Percentiles rank a stretch among this genome's conserved stretches.
Evolutionary conservation across 2,888 invertebrate species (phyloP).

Genomic region (Pantelozetes paolii): DNA sequence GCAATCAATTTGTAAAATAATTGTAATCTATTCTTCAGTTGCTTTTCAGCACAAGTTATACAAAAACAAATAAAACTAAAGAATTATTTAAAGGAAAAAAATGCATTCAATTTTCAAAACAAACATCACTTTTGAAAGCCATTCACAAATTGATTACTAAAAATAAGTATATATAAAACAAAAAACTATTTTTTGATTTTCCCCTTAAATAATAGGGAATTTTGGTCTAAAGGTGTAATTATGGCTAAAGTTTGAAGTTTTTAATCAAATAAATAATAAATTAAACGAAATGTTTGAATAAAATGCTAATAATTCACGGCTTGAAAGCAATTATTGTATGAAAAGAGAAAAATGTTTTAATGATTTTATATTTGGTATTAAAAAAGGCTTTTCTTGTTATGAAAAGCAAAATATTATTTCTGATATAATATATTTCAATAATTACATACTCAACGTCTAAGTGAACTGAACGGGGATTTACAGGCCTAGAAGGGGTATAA

Average conservation of each 20-base stretch:
- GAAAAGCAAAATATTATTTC: too few species aligned
- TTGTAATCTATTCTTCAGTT: too few species aligned
- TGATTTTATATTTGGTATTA: not conserved
- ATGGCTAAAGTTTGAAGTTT: not conserved
- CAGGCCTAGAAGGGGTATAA: too few species aligned
- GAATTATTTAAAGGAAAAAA: too few species aligned
- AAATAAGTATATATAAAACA: not conserved
- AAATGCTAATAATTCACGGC: not conserved
- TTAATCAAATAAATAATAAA: slow-evolving; percentile 5
- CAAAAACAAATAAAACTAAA: too few species aligned
- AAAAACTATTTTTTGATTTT: not conserved
- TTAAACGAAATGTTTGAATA: slow-evolving; percentile 11
- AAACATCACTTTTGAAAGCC: too few species aligned
- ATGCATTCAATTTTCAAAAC: too few species aligned
- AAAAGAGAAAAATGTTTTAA: not conserved
- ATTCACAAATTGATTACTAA: not conserved
- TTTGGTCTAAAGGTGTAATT: not conserved
- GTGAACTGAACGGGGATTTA: too few species aligned
- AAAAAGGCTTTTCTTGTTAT: slow-evolving; percentile 2
- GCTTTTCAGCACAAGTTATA: too few species aligned
- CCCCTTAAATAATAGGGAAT: not conserved
- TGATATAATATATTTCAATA: too few species aligned
- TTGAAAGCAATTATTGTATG: not conserved
- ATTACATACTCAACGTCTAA: too few species aligned
- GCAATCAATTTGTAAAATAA: too few species aligned